These are phyloP conservation scores for Episyrphus balteatus DNA, from an alignment of 1,140 invertebrate genomes.

Conservation along the genomic window DNA sequence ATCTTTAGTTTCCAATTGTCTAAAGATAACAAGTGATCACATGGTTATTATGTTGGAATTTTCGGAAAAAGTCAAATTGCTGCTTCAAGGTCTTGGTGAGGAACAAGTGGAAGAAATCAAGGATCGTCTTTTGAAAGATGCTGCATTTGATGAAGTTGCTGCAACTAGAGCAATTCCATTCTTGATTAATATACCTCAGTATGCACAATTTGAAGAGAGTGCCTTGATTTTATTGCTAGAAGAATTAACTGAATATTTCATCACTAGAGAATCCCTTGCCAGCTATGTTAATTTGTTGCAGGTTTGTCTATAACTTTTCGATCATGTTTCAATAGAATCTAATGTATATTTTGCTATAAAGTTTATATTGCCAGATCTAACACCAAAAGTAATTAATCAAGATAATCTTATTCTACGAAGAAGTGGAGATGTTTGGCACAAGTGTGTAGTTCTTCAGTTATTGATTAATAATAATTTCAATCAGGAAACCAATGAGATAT, in stretches of 20 bases:
- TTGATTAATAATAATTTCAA: constrained; percentile 27
- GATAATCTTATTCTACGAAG: constrained; percentile 20
- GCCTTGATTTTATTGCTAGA: constrained; percentile 23
- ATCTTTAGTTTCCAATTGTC: constrained; percentile 8
- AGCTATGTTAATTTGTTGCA: constrained; percentile 23
- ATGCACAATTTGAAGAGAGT: constrained; percentile 24
- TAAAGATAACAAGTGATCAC: background rate
- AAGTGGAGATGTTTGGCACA: constrained; percentile 20
- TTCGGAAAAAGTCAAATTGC: constrained; percentile 16
- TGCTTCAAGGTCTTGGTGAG: constrained; percentile 18
- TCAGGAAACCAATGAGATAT: constrained; percentile 23
- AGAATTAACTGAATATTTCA: constrained; percentile 19
- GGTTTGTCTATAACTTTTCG: constrained; percentile 6
- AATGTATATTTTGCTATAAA: constrained; percentile 1
- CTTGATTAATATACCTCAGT: constrained; percentile 14
- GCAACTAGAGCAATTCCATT: constrained; percentile 15
- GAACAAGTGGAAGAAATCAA: constrained; percentile 16
- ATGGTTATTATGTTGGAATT: constrained; percentile 9
- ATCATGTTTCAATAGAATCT: background rate
- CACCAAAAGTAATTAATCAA: constrained; percentile 13
- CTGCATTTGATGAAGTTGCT: constrained; percentile 10
- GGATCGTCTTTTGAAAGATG: constrained; percentile 14
- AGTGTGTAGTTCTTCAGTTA: constrained; percentile 17
- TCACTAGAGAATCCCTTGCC: constrained; percentile 14
- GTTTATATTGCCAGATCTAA: constrained; percentile 20